Conservation (phyloP, 2,888 invertebrate genomes). For the Synanthedon myopaeformis region DNA sequence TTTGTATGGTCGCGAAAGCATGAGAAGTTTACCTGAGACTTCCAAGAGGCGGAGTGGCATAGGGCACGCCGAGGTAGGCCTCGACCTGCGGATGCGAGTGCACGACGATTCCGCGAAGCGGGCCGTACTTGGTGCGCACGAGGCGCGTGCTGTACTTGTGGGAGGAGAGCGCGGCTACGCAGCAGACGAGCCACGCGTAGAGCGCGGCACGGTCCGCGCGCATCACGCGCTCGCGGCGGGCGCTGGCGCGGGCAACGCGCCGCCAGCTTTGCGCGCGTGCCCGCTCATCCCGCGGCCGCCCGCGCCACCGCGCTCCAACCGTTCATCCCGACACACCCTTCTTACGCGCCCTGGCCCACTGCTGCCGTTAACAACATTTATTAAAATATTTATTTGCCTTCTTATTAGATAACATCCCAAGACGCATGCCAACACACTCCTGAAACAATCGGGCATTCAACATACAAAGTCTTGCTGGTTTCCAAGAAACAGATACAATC, state of each 20-base stretch:
- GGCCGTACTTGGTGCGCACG: slow-evolving; percentile 91
- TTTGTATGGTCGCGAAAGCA: background rate
- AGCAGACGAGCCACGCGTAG: slow-evolving; percentile 68
- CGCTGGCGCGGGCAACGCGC: slow-evolving; percentile 22
- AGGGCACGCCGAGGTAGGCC: slow-evolving; percentile 93
- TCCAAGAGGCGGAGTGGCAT: slow-evolving; percentile 91
- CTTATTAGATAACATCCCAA: no score
- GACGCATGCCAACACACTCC: no score
- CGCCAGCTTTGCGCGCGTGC: slow-evolving; percentile 24
- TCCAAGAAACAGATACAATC: no score
- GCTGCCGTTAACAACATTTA: slow-evolving; percentile 3
- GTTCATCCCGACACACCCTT: slow-evolving; percentile 39
- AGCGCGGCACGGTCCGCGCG: slow-evolving; percentile 66
- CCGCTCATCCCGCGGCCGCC: slow-evolving; percentile 11
- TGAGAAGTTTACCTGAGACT: slow-evolving; percentile 77
- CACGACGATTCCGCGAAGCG: slow-evolving; percentile 85
- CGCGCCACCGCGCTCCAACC: slow-evolving; percentile 31
- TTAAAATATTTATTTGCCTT: no score
- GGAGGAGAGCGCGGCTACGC: slow-evolving; percentile 67
- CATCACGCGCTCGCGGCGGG: slow-evolving; percentile 54
- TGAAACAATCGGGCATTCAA: no score
- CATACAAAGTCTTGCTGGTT: no score
- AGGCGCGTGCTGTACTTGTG: slow-evolving; percentile 86
- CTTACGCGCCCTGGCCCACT: slow-evolving; percentile 48
- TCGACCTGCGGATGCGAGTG: slow-evolving; percentile 87